phyloP scores from a whole-genome alignment of 2,888 invertebrate genomes.

The Dromius quadrimaculatus region DNA sequence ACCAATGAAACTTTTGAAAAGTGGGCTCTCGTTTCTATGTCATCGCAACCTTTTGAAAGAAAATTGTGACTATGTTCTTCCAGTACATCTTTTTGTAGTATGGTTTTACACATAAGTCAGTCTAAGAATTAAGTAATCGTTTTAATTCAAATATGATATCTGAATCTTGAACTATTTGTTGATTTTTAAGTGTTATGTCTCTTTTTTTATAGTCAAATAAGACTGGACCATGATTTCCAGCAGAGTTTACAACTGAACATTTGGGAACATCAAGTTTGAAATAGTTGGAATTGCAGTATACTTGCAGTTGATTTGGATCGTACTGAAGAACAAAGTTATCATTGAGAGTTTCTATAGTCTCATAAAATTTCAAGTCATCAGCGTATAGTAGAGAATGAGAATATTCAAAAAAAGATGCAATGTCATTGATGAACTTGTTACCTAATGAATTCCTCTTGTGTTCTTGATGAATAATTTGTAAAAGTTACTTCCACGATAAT shows the following conservation, averaged over 20 bases:
- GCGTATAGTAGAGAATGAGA: not conserved
- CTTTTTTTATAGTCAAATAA: too few species aligned
- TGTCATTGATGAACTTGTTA: conserved; percentile 3
- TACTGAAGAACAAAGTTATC: not conserved
- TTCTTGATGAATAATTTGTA: too few species aligned
- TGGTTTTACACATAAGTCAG: not conserved
- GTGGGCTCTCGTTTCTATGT: too few species aligned
- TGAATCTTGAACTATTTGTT: not conserved
- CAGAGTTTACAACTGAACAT: too few species aligned
- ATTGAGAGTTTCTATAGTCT: not conserved
- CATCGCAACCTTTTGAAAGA: too few species aligned
- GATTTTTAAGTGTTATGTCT: not conserved
- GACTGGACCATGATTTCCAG: too few species aligned
- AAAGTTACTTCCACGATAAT: too few species aligned
- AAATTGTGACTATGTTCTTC: too few species aligned
- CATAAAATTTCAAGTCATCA: not conserved
- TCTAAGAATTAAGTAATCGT: not conserved
- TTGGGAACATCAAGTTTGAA: not conserved
- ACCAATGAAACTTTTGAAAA: too few species aligned
- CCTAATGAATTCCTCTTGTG: too few species aligned
- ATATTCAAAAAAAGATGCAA: not conserved
- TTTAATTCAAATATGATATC: not conserved
- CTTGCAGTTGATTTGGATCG: not conserved
- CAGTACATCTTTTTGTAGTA: not conserved
- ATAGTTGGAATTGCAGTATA: not conserved